Evolutionary conservation across 2,888 invertebrate species (phyloP).

Genomic region (Ferrisia virgata): DNA sequence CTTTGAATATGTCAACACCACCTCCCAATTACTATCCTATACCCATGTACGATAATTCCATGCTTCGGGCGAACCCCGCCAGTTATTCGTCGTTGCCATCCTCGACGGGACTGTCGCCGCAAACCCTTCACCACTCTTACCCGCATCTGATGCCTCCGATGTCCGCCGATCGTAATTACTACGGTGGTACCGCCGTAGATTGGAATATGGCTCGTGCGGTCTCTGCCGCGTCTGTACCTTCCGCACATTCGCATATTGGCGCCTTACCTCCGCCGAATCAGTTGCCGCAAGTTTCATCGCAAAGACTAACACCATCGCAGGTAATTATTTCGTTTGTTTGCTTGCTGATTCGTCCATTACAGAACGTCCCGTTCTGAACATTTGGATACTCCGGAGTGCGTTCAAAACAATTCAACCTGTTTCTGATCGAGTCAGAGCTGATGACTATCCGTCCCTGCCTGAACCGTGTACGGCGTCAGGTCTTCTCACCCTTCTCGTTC

Average conservation of each 20-base stretch:
- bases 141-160: background rate
- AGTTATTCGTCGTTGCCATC: background rate
- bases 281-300: background rate
- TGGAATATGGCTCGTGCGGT: background rate
- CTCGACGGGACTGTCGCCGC: too few relatives aligned
- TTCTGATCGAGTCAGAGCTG: too few relatives aligned
- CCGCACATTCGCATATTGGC: background rate
- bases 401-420: too few relatives aligned
- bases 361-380: too few relatives aligned
- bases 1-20: slow-evolving; percentile 38
- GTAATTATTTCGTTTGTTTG: background rate
- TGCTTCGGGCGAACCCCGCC: background rate
- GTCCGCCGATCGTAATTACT: background rate
- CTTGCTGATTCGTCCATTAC: background rate
- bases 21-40: background rate
- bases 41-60: background rate
- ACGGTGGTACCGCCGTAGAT: background rate
- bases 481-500: too few relatives aligned
- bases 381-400: too few relatives aligned
- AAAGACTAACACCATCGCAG: background rate
- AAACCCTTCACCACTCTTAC: background rate
- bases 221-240: background rate
- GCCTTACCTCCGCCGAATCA: background rate
- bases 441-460: too few relatives aligned
- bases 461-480: too few relatives aligned